Conservation (phyloP, 2,797 vertebrate genomes). For the Arrhamphus sclerolepis region DNA sequence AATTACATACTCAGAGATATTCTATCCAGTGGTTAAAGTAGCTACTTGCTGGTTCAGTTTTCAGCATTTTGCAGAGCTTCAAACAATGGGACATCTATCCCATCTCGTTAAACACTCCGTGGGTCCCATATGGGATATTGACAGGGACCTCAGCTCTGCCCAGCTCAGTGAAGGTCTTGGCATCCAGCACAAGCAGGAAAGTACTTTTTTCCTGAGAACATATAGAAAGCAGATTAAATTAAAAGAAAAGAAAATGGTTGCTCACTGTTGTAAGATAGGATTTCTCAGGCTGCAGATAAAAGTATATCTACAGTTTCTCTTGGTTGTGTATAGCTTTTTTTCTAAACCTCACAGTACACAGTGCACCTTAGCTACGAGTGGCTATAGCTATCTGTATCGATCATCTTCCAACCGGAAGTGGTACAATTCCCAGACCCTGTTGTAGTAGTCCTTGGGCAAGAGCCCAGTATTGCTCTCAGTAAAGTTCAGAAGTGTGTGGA, state of each 20-base stretch:
- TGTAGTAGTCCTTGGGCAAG: neutral
- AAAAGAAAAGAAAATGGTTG: slow-evolving; percentile 14
- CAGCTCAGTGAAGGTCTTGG: slow-evolving; percentile 89
- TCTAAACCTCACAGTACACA: neutral
- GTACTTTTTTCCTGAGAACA: slow-evolving; percentile 85
- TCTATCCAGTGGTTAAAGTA: slow-evolving; percentile 29
- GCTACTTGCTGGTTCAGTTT: slow-evolving; percentile 34
- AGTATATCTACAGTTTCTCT: slow-evolving; percentile 1
- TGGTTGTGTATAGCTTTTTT: neutral
- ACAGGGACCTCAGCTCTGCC: slow-evolving; percentile 90
- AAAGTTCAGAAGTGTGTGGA: neutral
- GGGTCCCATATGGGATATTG: slow-evolving; percentile 89
- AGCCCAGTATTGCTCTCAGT: neutral
- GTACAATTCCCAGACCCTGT: neutral
- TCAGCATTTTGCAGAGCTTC: slow-evolving; percentile 34
- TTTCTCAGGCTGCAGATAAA: neutral
- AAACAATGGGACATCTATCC: slow-evolving; percentile 44
- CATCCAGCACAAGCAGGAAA: slow-evolving; percentile 91
- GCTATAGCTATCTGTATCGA: neutral
- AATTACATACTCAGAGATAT: slow-evolving; percentile 36
- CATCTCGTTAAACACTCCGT: slow-evolving; percentile 84
- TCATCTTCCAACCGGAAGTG: neutral
- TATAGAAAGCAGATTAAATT: slow-evolving; percentile 17
- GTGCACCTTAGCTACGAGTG: too few relatives aligned
- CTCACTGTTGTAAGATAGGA: slow-evolving; percentile 1